These are phyloP conservation scores for Cinclus mexicanus DNA, from an alignment of 2,113 vertebrate genomes.

Conservation along the genomic window DNA sequence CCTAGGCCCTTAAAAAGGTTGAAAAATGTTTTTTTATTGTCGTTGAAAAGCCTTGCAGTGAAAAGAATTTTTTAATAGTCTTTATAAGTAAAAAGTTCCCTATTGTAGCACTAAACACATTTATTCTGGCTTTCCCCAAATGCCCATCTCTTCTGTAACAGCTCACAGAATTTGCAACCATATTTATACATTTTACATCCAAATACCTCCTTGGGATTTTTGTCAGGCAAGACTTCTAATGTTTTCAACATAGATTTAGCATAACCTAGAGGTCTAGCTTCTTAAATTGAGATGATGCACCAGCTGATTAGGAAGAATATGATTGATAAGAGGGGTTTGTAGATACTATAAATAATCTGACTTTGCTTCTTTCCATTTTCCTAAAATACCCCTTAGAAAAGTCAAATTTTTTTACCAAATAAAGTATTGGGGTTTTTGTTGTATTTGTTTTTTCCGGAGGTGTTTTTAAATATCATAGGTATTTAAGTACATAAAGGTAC, in stretches of 20 bases:
- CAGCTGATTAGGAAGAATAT: neutral
- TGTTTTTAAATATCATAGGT: neutral
- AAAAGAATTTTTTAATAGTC: neutral
- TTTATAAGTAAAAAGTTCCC: neutral
- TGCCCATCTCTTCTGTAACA: neutral
- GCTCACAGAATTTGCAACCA: neutral
- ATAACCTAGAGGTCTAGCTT: neutral
- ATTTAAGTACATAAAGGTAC: neutral
- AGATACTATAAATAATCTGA: slow-evolving; percentile 1
- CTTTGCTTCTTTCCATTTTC: neutral
- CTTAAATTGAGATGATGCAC: neutral
- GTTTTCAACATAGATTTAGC: slow-evolving; percentile 27
- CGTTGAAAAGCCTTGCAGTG: neutral
- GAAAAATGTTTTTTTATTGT: neutral
- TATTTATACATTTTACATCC: neutral
- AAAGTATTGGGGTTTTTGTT: neutral
- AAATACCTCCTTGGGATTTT: neutral
- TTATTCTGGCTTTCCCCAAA: neutral
- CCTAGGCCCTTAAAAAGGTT: slow-evolving; percentile 3
- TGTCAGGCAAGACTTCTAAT: neutral
- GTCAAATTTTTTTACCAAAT: neutral
- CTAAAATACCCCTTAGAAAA: neutral
- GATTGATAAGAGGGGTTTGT: neutral
- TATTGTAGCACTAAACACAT: neutral
- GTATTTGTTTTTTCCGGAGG: neutral